phyloP scores from a whole-genome alignment of 2,113 vertebrate genomes.

The Anguilla japonica region DNA sequence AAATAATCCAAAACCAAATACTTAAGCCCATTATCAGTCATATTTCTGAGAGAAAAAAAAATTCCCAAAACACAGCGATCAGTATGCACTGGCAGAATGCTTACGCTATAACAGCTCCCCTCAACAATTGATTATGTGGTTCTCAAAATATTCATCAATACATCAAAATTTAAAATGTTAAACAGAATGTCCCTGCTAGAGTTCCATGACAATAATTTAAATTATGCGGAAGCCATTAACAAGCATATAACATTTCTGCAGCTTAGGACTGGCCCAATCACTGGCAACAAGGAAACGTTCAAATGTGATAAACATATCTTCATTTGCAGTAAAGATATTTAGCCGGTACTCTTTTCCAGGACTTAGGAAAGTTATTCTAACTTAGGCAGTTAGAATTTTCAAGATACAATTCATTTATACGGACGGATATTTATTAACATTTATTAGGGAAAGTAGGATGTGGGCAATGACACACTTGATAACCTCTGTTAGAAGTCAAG shows the following conservation, averaged over 20 bases:
- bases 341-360: too few species aligned
- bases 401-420: too few species aligned
- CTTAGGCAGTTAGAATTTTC: too few species aligned
- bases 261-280: not conserved
- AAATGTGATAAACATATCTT: not conserved
- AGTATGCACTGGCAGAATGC: not conserved
- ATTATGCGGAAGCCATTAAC: not conserved
- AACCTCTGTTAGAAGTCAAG: too few species aligned
- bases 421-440: too few species aligned
- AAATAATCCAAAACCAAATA: not conserved
- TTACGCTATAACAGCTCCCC: conserved; percentile 1
- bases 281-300: not conserved
- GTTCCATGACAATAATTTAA: too few species aligned
- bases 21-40: not conserved
- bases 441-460: too few species aligned
- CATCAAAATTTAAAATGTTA: not conserved
- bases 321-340: too few species aligned
- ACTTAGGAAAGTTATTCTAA: too few species aligned
- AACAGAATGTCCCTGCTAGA: too few species aligned
- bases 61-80: not conserved
- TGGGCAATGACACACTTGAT: too few species aligned
- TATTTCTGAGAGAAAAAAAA: not conserved
- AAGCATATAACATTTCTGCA: not conserved
- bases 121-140: conserved; percentile 6
- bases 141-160: not conserved